Conservation (phyloP, 1,140 invertebrate species). For the Sogatella furcifera region DNA sequence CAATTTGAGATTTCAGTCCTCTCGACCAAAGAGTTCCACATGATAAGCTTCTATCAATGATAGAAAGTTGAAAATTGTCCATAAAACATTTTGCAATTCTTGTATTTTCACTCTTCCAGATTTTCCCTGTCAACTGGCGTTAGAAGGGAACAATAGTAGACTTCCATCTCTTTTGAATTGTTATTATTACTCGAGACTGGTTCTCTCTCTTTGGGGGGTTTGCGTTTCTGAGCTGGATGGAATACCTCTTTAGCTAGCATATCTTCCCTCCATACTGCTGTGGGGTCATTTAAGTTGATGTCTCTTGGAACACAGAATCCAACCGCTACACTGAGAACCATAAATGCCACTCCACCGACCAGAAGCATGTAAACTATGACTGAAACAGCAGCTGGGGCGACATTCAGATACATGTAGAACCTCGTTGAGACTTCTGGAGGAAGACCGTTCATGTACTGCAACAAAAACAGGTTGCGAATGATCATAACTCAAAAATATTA, state of each 20-base stretch:
- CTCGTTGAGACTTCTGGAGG: slow-evolving; percentile 44
- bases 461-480: slow-evolving; percentile 20
- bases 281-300: slow-evolving; percentile 19
- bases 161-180: slow-evolving; percentile 30
- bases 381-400: slow-evolving; percentile 47
- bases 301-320: slow-evolving; percentile 31
- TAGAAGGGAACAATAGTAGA: slow-evolving; percentile 34
- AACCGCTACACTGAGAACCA: slow-evolving; percentile 36
- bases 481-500: no score
- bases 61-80: no score
- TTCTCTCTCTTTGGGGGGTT: slow-evolving; percentile 12
- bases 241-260: slow-evolving; percentile 16
- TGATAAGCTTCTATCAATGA: no score
- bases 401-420: slow-evolving; percentile 61
- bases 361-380: slow-evolving; percentile 46
- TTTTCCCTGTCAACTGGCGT: slow-evolving; percentile 26
- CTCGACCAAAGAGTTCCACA: no score
- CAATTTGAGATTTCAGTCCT: no score
- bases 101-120: no score
- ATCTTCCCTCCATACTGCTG: slow-evolving; percentile 28
- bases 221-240: slow-evolving; percentile 9
- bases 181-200: neutral
- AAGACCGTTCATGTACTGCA: slow-evolving; percentile 55
- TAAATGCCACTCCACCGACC: slow-evolving; percentile 38
- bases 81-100: no score